Percentiles rank a stretch among this genome's conserved stretches.
phyloP scores from a whole-genome alignment of 2,888 invertebrate genomes.

The Trissolcus brochymenae region DNA sequence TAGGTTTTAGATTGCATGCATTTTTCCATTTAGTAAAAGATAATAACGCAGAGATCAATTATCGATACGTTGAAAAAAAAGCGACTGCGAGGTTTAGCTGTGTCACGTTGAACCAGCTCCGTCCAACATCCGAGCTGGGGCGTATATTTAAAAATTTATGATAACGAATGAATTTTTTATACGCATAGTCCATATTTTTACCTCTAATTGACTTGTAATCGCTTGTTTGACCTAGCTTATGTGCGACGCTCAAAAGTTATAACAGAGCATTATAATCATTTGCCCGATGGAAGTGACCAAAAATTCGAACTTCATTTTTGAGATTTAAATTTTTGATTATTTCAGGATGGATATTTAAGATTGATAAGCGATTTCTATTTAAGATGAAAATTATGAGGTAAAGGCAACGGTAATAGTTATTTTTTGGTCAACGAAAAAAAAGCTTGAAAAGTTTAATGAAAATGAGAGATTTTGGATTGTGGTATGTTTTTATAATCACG shows the following conservation, averaged over 20 bases:
- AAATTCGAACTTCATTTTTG: slow-evolving; percentile 14
- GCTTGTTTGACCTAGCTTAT: slow-evolving; percentile 38
- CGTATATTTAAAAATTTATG: slow-evolving; percentile 22
- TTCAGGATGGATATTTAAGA: slow-evolving; percentile 28
- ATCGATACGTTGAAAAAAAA: slow-evolving; percentile 1
- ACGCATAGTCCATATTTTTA: slow-evolving; percentile 33
- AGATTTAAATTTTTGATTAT: slow-evolving; percentile 23
- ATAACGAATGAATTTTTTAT: slow-evolving; percentile 26
- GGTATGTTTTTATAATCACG: neutral
- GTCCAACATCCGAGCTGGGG: slow-evolving; percentile 4
- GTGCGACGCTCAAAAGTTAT: slow-evolving; percentile 20
- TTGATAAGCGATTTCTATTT: slow-evolving; percentile 35
- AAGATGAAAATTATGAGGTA: slow-evolving; percentile 9
- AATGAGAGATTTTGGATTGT: neutral
- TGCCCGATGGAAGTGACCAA: slow-evolving; percentile 16
- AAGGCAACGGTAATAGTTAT: slow-evolving; percentile 15
- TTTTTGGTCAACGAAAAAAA: slow-evolving; percentile 19
- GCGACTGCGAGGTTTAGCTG: neutral
- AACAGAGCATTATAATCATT: slow-evolving; percentile 15
- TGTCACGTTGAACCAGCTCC: neutral
- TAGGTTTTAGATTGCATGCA: slow-evolving; percentile 54
- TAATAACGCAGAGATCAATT: slow-evolving; percentile 47
- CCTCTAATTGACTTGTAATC: slow-evolving; percentile 44
- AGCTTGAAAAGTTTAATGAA: neutral
- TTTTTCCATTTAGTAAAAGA: slow-evolving; percentile 39